Percentiles rank a stretch among this genome's conserved stretches.
Evolutionary conservation across 2,113 vertebrate genomes (phyloP).

Genomic region (Sturnira hondurensis): DNA sequence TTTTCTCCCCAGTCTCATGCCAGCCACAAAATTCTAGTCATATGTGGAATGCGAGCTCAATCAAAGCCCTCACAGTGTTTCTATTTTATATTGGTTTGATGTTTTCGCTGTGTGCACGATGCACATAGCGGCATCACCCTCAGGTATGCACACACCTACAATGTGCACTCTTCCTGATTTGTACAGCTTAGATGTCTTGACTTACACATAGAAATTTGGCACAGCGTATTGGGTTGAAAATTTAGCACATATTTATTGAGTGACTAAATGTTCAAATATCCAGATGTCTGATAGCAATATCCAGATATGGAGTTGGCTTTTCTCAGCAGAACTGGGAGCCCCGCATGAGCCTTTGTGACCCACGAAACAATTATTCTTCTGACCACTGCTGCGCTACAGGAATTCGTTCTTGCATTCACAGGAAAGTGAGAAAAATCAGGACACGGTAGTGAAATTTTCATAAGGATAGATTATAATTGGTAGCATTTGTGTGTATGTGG

Average conservation of each 20-base stretch:
- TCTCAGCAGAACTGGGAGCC: background rate
- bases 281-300: too few relatives aligned
- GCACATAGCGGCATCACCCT: background rate
- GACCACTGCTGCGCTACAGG: background rate
- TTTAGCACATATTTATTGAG: background rate
- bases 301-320: background rate
- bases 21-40: background rate
- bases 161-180: background rate
- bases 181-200: background rate
- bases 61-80: background rate
- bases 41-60: background rate
- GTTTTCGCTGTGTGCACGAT: background rate
- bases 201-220: background rate
- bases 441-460: background rate
- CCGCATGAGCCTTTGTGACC: background rate
- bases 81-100: background rate
- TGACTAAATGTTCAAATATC: background rate
- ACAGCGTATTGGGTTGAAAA: background rate
- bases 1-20: background rate
- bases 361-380: background rate
- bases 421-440: background rate
- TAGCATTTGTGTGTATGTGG: background rate
- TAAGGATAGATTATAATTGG: background rate
- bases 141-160: fast-evolving
- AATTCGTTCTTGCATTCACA: background rate